Base-by-base conservation (phyloP, 1,140 invertebrate genomes). In the Globodera rostochiensis region DNA sequence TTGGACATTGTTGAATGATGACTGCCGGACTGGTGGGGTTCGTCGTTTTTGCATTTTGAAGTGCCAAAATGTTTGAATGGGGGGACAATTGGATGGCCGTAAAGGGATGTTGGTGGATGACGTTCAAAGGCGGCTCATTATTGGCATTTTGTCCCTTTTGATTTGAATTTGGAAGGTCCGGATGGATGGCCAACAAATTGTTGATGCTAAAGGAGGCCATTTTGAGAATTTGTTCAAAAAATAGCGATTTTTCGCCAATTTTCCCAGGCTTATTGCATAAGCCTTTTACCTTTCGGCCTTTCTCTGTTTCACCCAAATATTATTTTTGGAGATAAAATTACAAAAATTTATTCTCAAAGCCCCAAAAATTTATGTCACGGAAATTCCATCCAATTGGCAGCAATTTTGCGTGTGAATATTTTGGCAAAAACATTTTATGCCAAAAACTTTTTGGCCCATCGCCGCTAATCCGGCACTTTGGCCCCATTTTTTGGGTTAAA, bases 361-460 rank as follows among this genome's bases (percentile, higher is more conserved):
- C 13, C 57, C 5, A 64, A 64, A 19, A 36, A 36, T 36, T 36
- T 36, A 36, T 64, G 13, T 64, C 15, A n/a, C 3, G 11, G 57
- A 64, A 64, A 64, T 64, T 64, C 15, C 57, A 64, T 64, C 57
- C 57, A 11, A 13, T 19, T 19, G 5, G 13, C 6, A 15, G 11
- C 57, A 64, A 64, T 64, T 64, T 64, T 64, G 57, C 57, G 57
- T 64, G 57, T 64, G 57, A 64, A 64, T 64, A 64, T 64, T 64
- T 19, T 19, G 19, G 2, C 13, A 64, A 64, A 64, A n/a, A 64
- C 57, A 64, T 64, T 64, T 64, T 15, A 64, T 3, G 57, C 57
- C 57, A 11, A 64, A 64, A 64, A 64, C 11, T 13, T 64, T 64
- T 19, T 36, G 1, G 36, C 36, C 36, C 36, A 36, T 3, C 36